Conservation (phyloP, 2,888 invertebrate species). For the Archips xylosteana region DNA sequence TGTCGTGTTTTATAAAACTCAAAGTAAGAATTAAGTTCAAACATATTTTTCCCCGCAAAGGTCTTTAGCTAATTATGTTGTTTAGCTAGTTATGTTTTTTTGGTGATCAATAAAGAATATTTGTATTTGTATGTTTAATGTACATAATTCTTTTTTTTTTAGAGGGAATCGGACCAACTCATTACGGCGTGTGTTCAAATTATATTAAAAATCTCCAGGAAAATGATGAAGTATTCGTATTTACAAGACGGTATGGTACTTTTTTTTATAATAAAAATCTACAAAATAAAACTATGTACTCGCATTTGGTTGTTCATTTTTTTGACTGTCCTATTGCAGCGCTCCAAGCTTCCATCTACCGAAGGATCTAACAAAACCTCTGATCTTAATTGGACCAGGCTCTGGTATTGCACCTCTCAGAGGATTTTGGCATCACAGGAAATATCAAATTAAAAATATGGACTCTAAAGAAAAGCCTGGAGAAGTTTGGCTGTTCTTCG, state of each 20-base stretch:
- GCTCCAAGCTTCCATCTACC: slow-evolving; percentile 95
- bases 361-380: slow-evolving; percentile 89
- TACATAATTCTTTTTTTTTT: slow-evolving; percentile 27
- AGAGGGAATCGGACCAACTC: slow-evolving; percentile 92
- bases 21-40: slow-evolving; percentile 83
- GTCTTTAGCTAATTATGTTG: too few species aligned
- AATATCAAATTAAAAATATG: slow-evolving; percentile 59
- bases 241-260: slow-evolving; percentile 89
- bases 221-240: slow-evolving; percentile 89
- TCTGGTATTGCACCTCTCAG: slow-evolving; percentile 98
- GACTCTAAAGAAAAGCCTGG: slow-evolving; percentile 57
- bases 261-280: not conserved
- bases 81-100: too few species aligned
- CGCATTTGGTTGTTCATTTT: not conserved
- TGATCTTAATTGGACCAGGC: slow-evolving; percentile 95
- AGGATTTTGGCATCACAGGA: slow-evolving; percentile 96
- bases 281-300: not conserved
- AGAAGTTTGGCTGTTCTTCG: slow-evolving; percentile 93
- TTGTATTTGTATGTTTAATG: not conserved
- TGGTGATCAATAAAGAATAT: too few species aligned
- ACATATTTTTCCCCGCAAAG: not conserved
- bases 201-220: slow-evolving; percentile 90
- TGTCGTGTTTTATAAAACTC: slow-evolving; percentile 93
- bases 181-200: slow-evolving; percentile 97
- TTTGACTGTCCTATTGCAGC: slow-evolving; percentile 77